These are phyloP conservation scores for Epistrophe eligans DNA, from an alignment of 2,888 invertebrate genomes.

Conservation along the genomic window DNA sequence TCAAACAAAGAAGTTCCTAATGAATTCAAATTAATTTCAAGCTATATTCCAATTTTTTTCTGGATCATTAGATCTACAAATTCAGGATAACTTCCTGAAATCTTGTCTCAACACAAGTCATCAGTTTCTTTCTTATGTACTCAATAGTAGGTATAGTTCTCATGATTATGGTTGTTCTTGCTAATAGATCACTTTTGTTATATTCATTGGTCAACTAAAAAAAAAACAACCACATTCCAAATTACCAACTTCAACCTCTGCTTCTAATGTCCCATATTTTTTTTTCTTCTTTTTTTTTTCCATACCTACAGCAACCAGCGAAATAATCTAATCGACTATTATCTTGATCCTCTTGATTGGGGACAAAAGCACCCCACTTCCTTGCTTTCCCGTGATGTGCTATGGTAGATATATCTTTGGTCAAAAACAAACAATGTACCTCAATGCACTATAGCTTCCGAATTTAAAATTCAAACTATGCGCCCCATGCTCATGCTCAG, in stretches of 20 bases:
- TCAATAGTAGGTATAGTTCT: slow-evolving; percentile 32
- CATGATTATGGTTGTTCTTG: slow-evolving; percentile 34
- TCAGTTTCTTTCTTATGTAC: no score
- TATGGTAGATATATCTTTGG: neutral
- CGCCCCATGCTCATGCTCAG: slow-evolving; percentile 20
- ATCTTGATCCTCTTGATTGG: slow-evolving; percentile 68
- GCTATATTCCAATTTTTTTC: no score
- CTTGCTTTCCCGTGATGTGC: neutral
- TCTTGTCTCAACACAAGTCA: no score
- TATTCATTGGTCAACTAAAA: neutral
- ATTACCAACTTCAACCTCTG: slow-evolving; percentile 16
- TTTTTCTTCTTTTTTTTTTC: neutral
- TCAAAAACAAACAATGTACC: slow-evolving; percentile 17
- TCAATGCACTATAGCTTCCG: slow-evolving; percentile 55
- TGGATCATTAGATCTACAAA: no score
- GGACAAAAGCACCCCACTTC: slow-evolving; percentile 13
- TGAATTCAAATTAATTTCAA: no score
- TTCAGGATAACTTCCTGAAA: no score
- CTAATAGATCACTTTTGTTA: neutral
- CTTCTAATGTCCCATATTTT: neutral
- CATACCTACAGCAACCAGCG: slow-evolving; percentile 24
- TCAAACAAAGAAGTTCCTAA: no score
- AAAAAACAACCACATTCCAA: slow-evolving; percentile 24
- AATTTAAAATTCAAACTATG: slow-evolving; percentile 66
- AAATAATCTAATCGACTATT: slow-evolving; percentile 64